These are phyloP conservation scores for Ophion ellenae DNA, from an alignment of 2,888 invertebrate genomes.

Conservation along the genomic window DNA sequence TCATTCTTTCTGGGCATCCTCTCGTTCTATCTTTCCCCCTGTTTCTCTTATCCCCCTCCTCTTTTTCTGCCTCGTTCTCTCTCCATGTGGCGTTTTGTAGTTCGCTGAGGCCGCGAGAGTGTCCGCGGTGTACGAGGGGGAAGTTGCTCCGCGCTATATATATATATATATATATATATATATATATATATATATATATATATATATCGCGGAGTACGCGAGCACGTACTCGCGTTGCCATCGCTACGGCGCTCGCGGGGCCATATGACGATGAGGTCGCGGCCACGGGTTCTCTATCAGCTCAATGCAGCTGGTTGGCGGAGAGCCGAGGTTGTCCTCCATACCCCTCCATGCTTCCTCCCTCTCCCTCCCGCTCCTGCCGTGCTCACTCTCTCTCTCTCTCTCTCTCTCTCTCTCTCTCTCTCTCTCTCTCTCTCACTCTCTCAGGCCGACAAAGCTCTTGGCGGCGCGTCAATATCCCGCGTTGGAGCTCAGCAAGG, in stretches of 20 bases:
- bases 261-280: slow-evolving; percentile 47
- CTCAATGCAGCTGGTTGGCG: slow-evolving; percentile 81
- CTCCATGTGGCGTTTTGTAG: slow-evolving; percentile 45
- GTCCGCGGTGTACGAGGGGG: slow-evolving; percentile 38
- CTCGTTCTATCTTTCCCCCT: not conserved
- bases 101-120: slow-evolving; percentile 36
- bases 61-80: slow-evolving; percentile 41
- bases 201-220: slow-evolving; percentile 39
- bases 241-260: slow-evolving; percentile 79
- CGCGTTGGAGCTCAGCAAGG: slow-evolving; percentile 68
- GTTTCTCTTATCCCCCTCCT: slow-evolving; percentile 11
- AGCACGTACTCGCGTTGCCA: slow-evolving; percentile 77
- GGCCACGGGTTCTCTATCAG: slow-evolving; percentile 75
- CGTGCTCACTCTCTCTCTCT: slow-evolving; percentile 25
- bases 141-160: slow-evolving; percentile 43
- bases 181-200: not conserved
- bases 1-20: slow-evolving; percentile 1
- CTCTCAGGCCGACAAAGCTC: slow-evolving; percentile 2
- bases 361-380: slow-evolving; percentile 5
- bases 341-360: slow-evolving; percentile 26
- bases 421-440: slow-evolving; percentile 20
- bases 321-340: slow-evolving; percentile 62
- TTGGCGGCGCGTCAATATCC: slow-evolving; percentile 78
- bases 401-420: slow-evolving; percentile 21
- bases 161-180: not conserved